A percentile compares a stretch with the other conserved stretches of the same genome.
These are phyloP conservation scores for Xestobium rufovillosum DNA, from an alignment of 2,888 invertebrate genomes.

Conservation along the genomic window DNA sequence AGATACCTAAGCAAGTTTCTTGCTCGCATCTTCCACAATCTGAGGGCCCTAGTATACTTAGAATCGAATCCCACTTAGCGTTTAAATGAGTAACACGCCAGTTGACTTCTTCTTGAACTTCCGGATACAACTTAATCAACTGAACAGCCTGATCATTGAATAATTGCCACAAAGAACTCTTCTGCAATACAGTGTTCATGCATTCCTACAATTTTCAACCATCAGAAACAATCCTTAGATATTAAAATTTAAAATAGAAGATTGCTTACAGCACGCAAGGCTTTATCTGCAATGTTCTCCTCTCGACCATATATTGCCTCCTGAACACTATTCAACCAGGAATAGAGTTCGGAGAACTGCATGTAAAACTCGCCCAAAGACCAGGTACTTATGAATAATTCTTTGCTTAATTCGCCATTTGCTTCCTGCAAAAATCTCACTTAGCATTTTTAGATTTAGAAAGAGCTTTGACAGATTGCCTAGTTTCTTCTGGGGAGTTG, in stretches of 20 bases:
- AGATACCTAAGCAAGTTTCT: conserved; percentile 36
- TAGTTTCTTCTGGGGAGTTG: too few relatives aligned
- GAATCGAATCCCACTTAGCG: conserved; percentile 71
- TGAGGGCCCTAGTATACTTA: conserved; percentile 59
- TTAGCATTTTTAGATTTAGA: conserved; percentile 11
- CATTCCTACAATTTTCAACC: conserved; percentile 53
- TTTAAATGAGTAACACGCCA: conserved; percentile 69
- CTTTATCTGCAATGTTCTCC: conserved; percentile 60
- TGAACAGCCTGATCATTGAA: conserved; percentile 74
- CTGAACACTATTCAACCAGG: conserved; percentile 73
- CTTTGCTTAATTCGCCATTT: conserved; percentile 64
- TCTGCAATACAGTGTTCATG: conserved; percentile 66
- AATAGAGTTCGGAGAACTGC: conserved; percentile 74
- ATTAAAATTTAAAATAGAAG: background rate
- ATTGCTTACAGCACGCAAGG: conserved; percentile 56
- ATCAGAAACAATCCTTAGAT: background rate
- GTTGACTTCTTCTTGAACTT: conserved; percentile 58
- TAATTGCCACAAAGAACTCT: conserved; percentile 62
- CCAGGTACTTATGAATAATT: conserved; percentile 60
- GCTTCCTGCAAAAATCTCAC: conserved; percentile 55
- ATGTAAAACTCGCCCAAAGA: conserved; percentile 67
- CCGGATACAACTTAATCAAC: conserved; percentile 56
- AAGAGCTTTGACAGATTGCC: conserved; percentile 4
- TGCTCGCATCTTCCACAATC: conserved; percentile 41
- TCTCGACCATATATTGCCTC: conserved; percentile 69